Evolutionary conservation across 2,113 vertebrate genomes (phyloP).

Genomic region (Callaeas wilsoni): DNA sequence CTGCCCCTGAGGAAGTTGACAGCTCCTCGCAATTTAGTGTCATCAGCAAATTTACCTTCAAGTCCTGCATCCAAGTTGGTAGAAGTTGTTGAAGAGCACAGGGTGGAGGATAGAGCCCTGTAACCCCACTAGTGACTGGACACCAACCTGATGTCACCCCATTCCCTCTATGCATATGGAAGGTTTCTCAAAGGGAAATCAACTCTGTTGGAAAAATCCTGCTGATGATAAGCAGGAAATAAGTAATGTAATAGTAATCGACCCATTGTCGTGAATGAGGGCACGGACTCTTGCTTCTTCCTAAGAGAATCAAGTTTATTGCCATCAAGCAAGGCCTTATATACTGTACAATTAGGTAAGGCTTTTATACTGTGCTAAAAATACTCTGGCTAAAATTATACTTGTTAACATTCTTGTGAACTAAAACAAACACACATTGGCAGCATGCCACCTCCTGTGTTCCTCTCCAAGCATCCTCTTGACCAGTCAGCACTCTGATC

Average conservation of each 20-base stretch:
- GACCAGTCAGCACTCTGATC: neutral
- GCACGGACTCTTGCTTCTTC: neutral
- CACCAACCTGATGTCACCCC: neutral
- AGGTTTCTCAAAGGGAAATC: neutral
- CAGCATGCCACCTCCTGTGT: neutral
- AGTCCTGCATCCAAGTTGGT: too few species aligned
- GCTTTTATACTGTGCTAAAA: neutral
- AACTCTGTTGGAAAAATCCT: neutral
- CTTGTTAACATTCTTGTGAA: neutral
- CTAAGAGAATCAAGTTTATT: neutral
- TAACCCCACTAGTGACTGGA: neutral
- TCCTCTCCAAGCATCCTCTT: fast-evolving
- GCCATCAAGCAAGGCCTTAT: neutral
- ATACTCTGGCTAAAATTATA: neutral
- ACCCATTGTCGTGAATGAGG: neutral
- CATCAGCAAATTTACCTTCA: neutral
- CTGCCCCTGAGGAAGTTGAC: neutral
- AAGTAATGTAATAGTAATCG: neutral
- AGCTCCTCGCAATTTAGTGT: neutral
- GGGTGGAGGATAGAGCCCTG: neutral
- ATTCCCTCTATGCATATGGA: neutral
- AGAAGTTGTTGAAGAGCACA: neutral
- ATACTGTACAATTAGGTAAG: neutral
- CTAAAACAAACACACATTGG: neutral
- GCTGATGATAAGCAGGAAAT: neutral